Evolutionary conservation across 2,888 invertebrate species (phyloP), one percentile per base, ranked within the genome.

Genomic region (Mellilla xanthometata): DNA sequence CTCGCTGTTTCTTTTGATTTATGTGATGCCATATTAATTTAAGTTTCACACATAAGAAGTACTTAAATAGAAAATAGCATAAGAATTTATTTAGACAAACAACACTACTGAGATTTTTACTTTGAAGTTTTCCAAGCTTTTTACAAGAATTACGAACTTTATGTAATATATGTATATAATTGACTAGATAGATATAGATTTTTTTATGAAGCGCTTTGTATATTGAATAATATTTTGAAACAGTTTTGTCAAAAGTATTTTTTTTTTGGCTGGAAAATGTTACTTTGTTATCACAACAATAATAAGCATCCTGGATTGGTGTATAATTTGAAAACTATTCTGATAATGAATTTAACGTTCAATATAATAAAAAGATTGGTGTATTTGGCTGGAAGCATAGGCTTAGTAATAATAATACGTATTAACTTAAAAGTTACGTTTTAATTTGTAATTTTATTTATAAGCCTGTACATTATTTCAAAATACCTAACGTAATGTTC

Each of bases 131-230:
- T 38, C 39, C 12, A 5, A 47, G 32, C 43, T 43, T 12, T 12
- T 39, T 40, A 9, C 36, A 27, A 44, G 33, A 40, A 46, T 47
- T 49, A 44, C 38, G 39, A 40, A 41, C 34, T 44, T 62, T 68
- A 58, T 84, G 84, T 84, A 83, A 76, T 67, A 85, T 85, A 85
- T 83, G 83, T 88, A 87, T 57, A 87, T 81, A 84, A 59, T 63
- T 68, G 63, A 61, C 47, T 76, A 80, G 72, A 57, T 24, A 80
- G 72, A 58, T 24, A 49, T 81, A 81, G 71, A 64, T 74, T 78
- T 78, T 81, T 82, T 81, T 81, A 80, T 70, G 70, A 72, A 60
- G 68, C 60, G 73, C 74, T 81, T 75, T 58, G 2, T 15, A 3
- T 3, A 15, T 15, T 15, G 5, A 19, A 6, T 19, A 19, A 19